Conservation (phyloP, 1,140 invertebrate genomes). For the Cydia amplana region DNA sequence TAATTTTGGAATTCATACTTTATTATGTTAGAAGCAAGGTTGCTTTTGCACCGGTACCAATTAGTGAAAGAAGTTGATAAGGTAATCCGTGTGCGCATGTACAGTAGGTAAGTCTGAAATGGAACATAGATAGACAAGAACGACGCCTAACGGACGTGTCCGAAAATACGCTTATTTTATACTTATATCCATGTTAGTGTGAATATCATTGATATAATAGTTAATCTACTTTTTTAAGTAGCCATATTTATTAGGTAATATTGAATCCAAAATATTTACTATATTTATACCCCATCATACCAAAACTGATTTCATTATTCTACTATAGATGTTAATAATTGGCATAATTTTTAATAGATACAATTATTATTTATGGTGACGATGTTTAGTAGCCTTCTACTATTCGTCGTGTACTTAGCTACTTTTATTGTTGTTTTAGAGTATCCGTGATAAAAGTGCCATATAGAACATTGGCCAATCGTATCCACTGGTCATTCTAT, state of each 20-base stretch:
- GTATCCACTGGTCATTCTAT: slow-evolving; percentile 29
- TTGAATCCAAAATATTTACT: slow-evolving; percentile 46
- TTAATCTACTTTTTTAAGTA: slow-evolving; percentile 67
- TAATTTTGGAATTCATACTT: slow-evolving; percentile 8
- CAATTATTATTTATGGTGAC: slow-evolving; percentile 40
- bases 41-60: slow-evolving; percentile 15
- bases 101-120: slow-evolving; percentile 62
- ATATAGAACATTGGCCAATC: slow-evolving; percentile 52
- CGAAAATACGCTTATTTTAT: slow-evolving; percentile 78
- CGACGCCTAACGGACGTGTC: slow-evolving; percentile 62
- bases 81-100: background rate
- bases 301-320: slow-evolving; percentile 35
- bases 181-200: slow-evolving; percentile 71
- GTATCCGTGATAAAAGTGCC: slow-evolving; percentile 61
- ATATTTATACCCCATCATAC: slow-evolving; percentile 27
- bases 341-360: slow-evolving; percentile 29
- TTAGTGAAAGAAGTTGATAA: slow-evolving; percentile 1
- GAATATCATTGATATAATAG: slow-evolving; percentile 60
- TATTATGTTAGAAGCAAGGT: background rate
- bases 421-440: slow-evolving; percentile 43
- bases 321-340: slow-evolving; percentile 33
- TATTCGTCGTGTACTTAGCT: slow-evolving; percentile 44
- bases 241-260: slow-evolving; percentile 52
- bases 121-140: slow-evolving; percentile 54
- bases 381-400: slow-evolving; percentile 53